Conservation (phyloP, 1,140 invertebrate genomes). For the Drepana arcuata region DNA sequence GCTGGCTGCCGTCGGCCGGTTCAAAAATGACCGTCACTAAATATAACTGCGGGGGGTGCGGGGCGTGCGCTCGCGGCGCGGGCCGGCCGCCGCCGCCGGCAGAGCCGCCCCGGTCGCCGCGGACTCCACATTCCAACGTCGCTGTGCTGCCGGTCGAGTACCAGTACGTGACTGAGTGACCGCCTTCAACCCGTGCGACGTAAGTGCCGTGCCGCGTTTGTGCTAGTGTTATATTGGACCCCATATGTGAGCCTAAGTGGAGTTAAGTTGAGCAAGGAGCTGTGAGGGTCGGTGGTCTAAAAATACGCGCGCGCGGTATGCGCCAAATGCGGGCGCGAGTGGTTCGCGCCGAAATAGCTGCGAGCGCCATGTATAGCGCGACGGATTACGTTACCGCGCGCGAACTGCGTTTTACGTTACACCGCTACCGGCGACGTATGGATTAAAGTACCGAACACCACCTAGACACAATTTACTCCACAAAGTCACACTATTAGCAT, state of each 20-base stretch:
- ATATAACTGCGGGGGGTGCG: conserved; percentile 33
- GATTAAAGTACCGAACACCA: not conserved
- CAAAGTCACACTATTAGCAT: conserved; percentile 1
- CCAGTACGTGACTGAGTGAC: conserved; percentile 55
- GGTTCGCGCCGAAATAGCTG: conserved; percentile 38
- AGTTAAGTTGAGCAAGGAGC: conserved; percentile 13
- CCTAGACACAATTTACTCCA: not conserved
- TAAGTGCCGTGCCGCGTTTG: conserved; percentile 57
- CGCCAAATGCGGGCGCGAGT: conserved; percentile 37
- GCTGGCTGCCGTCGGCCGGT: conserved; percentile 43
- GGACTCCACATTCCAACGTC: conserved; percentile 71
- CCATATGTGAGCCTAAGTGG: conserved; percentile 15
- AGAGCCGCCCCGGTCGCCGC: conserved; percentile 69
- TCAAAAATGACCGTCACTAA: conserved; percentile 59
- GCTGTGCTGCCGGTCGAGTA: conserved; percentile 52
- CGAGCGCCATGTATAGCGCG: conserved; percentile 47
- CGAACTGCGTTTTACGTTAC: conserved; percentile 9
- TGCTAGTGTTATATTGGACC: conserved; percentile 22
- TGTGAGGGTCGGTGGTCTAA: conserved; percentile 18
- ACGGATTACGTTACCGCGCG: conserved; percentile 49
- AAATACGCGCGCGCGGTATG: conserved; percentile 24
- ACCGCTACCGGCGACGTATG: conserved; percentile 1
- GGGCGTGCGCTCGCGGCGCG: conserved; percentile 13
- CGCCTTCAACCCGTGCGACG: conserved; percentile 63
- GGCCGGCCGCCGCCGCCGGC: conserved; percentile 22